Evolutionary conservation across 2,797 vertebrate genomes (phyloP), one percentile per base, ranked within the genome.

Genomic region (Galagoides demidoff): DNA sequence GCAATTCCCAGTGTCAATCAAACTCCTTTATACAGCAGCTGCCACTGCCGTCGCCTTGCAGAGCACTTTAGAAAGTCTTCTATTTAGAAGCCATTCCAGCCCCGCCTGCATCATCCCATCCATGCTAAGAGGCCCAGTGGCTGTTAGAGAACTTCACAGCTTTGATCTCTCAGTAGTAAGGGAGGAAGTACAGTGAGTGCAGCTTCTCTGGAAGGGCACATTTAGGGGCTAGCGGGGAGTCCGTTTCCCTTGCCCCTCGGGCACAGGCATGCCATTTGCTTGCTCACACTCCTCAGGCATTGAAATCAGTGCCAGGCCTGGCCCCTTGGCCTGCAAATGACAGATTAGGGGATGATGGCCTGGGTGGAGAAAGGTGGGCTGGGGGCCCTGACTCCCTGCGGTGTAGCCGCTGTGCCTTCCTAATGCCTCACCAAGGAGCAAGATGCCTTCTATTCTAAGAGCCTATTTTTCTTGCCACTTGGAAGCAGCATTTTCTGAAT

Each of bases 1-100:
- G 55, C 85, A 96, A 37, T 91, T 95, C 79, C 16, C 92, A 0
- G 0, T 96, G 86, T 97, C 95, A 95, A 0, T 93, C 92, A 79
- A 78, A 68, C 55, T n/a, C 89, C 96, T 70, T 94, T 84, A 94
- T 64, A 29, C 71, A 90, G 92, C 94, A 96, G 89, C 85, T 97
- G 93, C 78, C 96, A 31, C 0, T 34, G 90, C 52, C 0, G 0
- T 77, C 25, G 27, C 93, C 76, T 96, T 76, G 0, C n/a, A 61
- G 79, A 94, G 89, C 43, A 57, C 89, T 86, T 92, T 59, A 93
- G 83, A 89, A 93, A 83, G 74, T 95, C 78, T 71, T 87, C 68
- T 12, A 3, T 64, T 97, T 96, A 96, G 90, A 82, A 96, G 64
- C 83, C 87, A 0, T 83, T 93, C 57, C 86, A 57, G 45, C 1